Base-by-base conservation (phyloP, 2,888 invertebrate species). In the Plagodis pulveraria region DNA sequence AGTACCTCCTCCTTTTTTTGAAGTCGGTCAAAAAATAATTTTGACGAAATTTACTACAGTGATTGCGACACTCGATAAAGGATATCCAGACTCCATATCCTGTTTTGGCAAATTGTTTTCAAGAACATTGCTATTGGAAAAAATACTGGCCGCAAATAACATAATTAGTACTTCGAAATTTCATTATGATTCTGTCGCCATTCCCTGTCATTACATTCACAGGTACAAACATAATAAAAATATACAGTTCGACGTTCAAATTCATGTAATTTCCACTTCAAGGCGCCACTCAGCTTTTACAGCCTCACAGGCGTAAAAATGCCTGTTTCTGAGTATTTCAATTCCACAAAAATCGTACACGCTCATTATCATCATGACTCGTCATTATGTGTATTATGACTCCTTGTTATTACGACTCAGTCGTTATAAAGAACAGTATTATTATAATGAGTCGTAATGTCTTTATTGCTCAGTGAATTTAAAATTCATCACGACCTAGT, bases 381-480 rank as follows among this genome's bases (percentile, higher is more conserved):
- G 36, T 41, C 22, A 59, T 55, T 50, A 58, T 58, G 32, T 53
- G 22, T 22, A 22, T 22, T 53, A 55, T 59, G 33, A 45, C 50
- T 50, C 49, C 56, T 50, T 63, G 36, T 59, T 55, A 51, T 55
- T 59, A 41, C 40, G 59, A 55, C 43, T 41, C 43, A 32, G 48
- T 56, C 33, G 45, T 56, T 56, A 52, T 38, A 32, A 9, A 48
- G 46, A 50, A 50, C 43, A 47, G 50, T 56, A 61, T 61, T 55
- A 57, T 60, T 62, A 50, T 50, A 61, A 63, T 65, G 62, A 62
- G 56, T 44, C 40, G 45, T 65, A 67, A 70, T 67, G 65, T 63
- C 70, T 70, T 66, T 63, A 70, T 67, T 58, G 56, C 61, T 49
- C 54, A 54, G 57, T 59, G 56, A 62, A 61, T 63, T 69, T 58